Evolutionary conservation across 2,113 vertebrate genomes (phyloP), one percentile per base, ranked within the genome.

Genomic region (Apteryx owenii): DNA sequence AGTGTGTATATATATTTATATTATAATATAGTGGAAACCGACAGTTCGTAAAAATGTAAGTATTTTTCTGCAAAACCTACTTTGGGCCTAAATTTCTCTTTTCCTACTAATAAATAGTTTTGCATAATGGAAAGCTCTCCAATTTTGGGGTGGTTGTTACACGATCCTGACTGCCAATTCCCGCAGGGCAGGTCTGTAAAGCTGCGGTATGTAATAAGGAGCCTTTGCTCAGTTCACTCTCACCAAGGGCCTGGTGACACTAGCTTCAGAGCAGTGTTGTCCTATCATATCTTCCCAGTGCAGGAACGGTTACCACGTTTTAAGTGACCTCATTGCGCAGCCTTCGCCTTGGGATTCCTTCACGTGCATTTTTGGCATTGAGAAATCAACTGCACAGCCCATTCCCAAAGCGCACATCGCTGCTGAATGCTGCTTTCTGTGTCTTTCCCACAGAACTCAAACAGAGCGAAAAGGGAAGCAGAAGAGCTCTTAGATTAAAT

Each of bases 341-440:
- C 7, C 3, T 82, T 60, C 33, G 14, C 13, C 66, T 7, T 46
- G 72, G 36, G 18, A 71, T 60, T 50, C 46, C 4, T 25, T 62
- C 76, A 46, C 70, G 18, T 61, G n/a, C 16, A 11, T 48, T 91
- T 95, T 62, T 91, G 68, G 60, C 26, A 7, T 6, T 42, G 71
- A 70, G 54, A 62, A 76, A 77, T 70, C 84, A 61, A 5, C 21
- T 1, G 2, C 51, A 38, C 23, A 36, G 16, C 62, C 64, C 85
- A 50, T 0, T 72, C 72, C 28, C 87, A 56, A n/a, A 26, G 28
- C 0, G 1, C 18, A 60, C 28, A 10, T 5, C 16, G 29, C 51
- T 53, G 18, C 17, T 29, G 78, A 20, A 29, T 12, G 21, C 4
- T 19, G 31, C 23, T 20, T n/a, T 61, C 22, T 56, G 33, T 19